Conservation (phyloP, 1,140 invertebrate species). For the Atta colombica region DNA sequence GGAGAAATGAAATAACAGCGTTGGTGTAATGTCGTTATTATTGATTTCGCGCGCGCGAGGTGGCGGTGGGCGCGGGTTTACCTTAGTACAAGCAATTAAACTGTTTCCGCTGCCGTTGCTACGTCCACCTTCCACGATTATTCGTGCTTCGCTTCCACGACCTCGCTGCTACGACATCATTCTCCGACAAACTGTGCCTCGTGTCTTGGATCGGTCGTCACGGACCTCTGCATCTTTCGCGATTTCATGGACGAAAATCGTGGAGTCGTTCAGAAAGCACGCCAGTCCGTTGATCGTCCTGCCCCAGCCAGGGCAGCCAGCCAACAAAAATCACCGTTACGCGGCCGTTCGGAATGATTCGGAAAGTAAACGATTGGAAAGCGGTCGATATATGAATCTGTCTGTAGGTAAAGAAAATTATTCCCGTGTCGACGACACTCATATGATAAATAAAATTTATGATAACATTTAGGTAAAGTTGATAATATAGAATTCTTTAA, state of each 20-base stretch:
- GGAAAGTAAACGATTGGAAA: neutral
- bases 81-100: constrained; percentile 3
- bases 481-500: neutral
- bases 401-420: neutral
- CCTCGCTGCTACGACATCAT: neutral
- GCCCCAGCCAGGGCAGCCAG: no score
- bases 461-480: neutral
- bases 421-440: neutral
- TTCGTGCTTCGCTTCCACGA: neutral
- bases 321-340: neutral
- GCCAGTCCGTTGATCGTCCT: no score
- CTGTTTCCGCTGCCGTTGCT: neutral
- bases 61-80: neutral
- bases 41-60: constrained; percentile 25
- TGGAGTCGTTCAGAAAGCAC: no score
- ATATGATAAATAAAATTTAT: no score
- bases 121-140: neutral
- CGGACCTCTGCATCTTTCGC: constrained; percentile 7
- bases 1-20: neutral
- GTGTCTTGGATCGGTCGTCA: neutral
- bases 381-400: neutral
- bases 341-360: neutral
- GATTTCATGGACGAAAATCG: neutral
- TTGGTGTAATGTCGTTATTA: constrained; percentile 3
- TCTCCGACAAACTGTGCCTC: neutral